Base-by-base conservation (phyloP, 2,113 vertebrate genomes). In the Toxostoma redivivum region DNA sequence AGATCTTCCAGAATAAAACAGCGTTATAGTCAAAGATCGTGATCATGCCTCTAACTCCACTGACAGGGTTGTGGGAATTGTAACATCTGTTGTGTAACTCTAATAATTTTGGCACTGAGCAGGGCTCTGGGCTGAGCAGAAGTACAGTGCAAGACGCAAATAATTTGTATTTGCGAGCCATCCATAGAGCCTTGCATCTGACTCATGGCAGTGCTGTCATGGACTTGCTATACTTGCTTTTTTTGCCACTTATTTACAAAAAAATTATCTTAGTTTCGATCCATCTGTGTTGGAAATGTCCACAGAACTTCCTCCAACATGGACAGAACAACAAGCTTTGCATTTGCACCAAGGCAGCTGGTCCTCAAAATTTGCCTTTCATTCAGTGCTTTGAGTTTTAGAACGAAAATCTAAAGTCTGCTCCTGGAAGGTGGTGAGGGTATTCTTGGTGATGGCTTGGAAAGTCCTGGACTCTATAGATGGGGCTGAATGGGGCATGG, bases 281-380 rank as follows among this genome's bases (percentile, higher is more conserved):
- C 73, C 78, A 54, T 90, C 67, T 94, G 40, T 73, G 58, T 45
- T 93, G 94, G 90, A 88, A 82, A 50, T 14, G 42, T 40, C 88
- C 56, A 33, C 33, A 69, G 45, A 80, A 47, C 64, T 82, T 94
- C 11, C 67, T 91, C 50, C 64, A 70, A 0, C 5, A 25, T 30
- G 54, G 73, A 70, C 51, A 71, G 64, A 82, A 78, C 67, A 45
- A 21, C 4, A 9, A 38, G 30, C 58, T 91, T 56, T 58, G 33
- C 33, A 2, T 94, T 87, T 87, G 33, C 81, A 86, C 84, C 21
- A 6, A 62, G 86, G 83, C 93, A 96, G 64, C 95, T 96, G 93
- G 47, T 86, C 51, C 45, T 91, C 47, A 23, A 37, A 65, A 76
- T 90, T 72, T 64, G 74, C 40, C 40, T 88, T 81, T 83, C 20